Base-by-base conservation (phyloP, 2,113 vertebrate species). In the Oceanites oceanicus region DNA sequence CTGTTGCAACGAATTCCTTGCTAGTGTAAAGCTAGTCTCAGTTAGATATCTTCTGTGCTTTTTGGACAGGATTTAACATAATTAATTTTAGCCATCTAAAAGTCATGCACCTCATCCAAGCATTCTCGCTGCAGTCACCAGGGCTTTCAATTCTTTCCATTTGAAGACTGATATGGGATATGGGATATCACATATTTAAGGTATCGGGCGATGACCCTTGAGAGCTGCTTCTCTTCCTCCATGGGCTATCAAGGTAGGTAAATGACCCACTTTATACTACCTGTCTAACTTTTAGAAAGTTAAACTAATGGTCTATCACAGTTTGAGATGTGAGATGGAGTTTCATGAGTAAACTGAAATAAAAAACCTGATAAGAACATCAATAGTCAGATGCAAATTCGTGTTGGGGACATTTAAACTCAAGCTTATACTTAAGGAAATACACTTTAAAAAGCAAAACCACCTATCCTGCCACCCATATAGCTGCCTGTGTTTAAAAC, bases 401-500 rank as follows among this genome's bases (percentile, higher is more conserved):
- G 53, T 42, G 21, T 53, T 62, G 45, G 20, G 76, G 94, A 95
- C 86, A 95, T 67, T 59, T 72, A 96, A 92, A 93, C 45, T 74
- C 62, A 74, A 77, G 56, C 29, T 94, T 56, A 55, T n/a, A 29
- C 42, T 89, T 72, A 56, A 91, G 79, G 36, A 91, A 94, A 82
- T 65, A 52, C 13, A 58, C 47, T 84, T 94, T 74, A 72, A 78
- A 87, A 82, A 70, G 40, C 56, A 92, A 94, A 95, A 63, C 61
- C 65, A 38, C 53, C 30, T 94, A 72, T 85, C 17, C 55, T 5
- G 65, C 96, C 95, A 96, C 96, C 95, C 96, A 91, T 94, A 93
- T 63, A 95, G 95, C 66, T 95, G 61, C 38, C 76, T 94, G 56
- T 75, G 74, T 91, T 96, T 95, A 87, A 91, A 92, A 93, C 61